Evolutionary conservation across 2,113 vertebrate genomes (phyloP).

Genomic region (Orthonyx spaldingii): DNA sequence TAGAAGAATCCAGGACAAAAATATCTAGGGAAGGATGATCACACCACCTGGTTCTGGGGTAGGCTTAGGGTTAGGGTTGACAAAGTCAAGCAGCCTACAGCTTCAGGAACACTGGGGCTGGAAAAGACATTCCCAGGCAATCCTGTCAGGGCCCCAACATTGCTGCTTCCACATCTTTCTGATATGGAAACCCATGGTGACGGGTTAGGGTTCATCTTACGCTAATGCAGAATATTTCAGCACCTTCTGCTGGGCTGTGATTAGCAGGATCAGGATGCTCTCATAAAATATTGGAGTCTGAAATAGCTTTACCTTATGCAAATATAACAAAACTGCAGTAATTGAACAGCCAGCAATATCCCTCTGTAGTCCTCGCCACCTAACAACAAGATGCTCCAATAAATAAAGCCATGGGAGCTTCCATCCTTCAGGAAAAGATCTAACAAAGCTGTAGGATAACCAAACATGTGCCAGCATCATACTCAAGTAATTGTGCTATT

Average conservation of each 20-base stretch:
- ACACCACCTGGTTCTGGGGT: background rate
- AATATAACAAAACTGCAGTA: constrained; percentile 14
- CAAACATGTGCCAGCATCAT: background rate
- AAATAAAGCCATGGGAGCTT: background rate
- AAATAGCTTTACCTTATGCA: constrained; percentile 40
- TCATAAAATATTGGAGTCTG: constrained; percentile 12
- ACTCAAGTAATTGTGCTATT: background rate
- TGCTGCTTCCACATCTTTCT: background rate
- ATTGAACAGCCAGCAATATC: background rate
- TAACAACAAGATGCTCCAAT: background rate
- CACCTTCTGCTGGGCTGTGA: constrained; percentile 42
- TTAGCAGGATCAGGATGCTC: constrained; percentile 49
- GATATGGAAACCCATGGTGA: background rate
- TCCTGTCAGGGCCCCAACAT: background rate
- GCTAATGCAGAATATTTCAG: constrained; percentile 6
- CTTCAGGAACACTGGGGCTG: background rate
- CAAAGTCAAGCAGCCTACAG: background rate
- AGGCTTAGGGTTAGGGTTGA: background rate
- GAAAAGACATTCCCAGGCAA: background rate
- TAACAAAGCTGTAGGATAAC: background rate
- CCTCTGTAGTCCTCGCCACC: background rate
- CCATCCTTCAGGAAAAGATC: background rate
- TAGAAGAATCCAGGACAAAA: background rate
- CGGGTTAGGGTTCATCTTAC: background rate
- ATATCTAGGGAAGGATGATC: background rate